Conservation (phyloP, 2,888 invertebrate species). For the Athalia cordata region DNA sequence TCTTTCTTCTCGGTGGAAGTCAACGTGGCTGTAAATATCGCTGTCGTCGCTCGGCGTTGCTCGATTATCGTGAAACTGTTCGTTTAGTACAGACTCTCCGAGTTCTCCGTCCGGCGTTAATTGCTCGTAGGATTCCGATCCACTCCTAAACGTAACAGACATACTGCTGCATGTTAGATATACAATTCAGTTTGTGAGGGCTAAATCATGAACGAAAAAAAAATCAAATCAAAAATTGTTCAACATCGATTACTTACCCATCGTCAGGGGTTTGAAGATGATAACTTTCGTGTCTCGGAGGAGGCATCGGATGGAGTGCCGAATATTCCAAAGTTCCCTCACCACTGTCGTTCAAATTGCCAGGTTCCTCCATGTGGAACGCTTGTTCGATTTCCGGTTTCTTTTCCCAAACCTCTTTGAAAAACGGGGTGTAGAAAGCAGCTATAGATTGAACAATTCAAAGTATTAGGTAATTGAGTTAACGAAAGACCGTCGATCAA, state of each 20-base stretch:
- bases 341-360: slow-evolving; percentile 79
- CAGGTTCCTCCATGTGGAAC: slow-evolving; percentile 88
- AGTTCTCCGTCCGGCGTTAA: slow-evolving; percentile 75
- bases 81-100: slow-evolving; percentile 68
- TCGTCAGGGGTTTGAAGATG: slow-evolving; percentile 78
- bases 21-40: slow-evolving; percentile 80
- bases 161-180: slow-evolving; percentile 72
- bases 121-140: slow-evolving; percentile 78
- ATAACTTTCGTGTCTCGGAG: slow-evolving; percentile 87
- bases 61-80: slow-evolving; percentile 69
- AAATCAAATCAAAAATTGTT: too few relatives aligned
- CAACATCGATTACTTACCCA: slow-evolving; percentile 69
- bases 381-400: slow-evolving; percentile 96
- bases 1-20: slow-evolving; percentile 78
- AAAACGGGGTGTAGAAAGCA: slow-evolving; percentile 95
- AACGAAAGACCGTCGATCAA: too few relatives aligned
- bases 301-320: slow-evolving; percentile 80
- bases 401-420: slow-evolving; percentile 97
- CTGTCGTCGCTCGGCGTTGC: slow-evolving; percentile 80
- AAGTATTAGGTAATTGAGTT: not conserved
- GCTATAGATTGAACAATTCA: slow-evolving; percentile 75
- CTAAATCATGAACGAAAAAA: not conserved
- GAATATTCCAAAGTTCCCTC: slow-evolving; percentile 81
- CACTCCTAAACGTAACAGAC: slow-evolving; percentile 74
- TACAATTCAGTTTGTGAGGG: not conserved